phyloP scores from a whole-genome alignment of 2,888 invertebrate genomes.

The Clusia tigrina region DNA sequence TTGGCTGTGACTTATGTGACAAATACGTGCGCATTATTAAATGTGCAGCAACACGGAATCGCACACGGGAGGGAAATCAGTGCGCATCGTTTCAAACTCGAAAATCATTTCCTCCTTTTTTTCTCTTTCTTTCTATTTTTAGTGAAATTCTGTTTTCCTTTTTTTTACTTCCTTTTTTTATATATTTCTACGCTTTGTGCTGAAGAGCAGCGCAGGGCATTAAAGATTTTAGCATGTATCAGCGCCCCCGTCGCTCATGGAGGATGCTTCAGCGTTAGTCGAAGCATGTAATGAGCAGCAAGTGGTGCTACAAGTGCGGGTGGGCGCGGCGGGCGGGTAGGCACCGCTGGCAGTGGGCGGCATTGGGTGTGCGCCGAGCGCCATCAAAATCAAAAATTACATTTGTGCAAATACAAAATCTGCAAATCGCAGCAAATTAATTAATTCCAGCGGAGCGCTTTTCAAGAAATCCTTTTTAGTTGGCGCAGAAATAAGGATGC shows the following conservation, averaged over 20 bases:
- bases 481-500: no score
- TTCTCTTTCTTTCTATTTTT: constrained; percentile 1
- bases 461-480: constrained; percentile 50
- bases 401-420: constrained; percentile 22
- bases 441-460: constrained; percentile 55
- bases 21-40: constrained; percentile 39
- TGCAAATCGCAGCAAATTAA: constrained; percentile 46
- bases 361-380: constrained; percentile 23
- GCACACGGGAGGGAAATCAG: constrained; percentile 30
- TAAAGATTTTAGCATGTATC: constrained; percentile 9
- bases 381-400: constrained; percentile 47
- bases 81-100: constrained; percentile 39
- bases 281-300: constrained; percentile 58
- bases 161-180: no score
- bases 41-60: constrained; percentile 38
- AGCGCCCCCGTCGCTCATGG: constrained; percentile 22
- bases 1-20: no score
- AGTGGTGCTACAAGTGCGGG: constrained; percentile 46
- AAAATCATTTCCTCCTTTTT: constrained; percentile 25
- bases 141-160: neutral
- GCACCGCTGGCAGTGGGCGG: constrained; percentile 11
- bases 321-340: neutral
- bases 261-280: constrained; percentile 47
- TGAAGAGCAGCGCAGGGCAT: neutral
- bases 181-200: no score